Percentiles rank a stretch among this genome's conserved stretches.
Conservation (phyloP, 1,140 invertebrate species). For the Trichonephila clavata region DNA sequence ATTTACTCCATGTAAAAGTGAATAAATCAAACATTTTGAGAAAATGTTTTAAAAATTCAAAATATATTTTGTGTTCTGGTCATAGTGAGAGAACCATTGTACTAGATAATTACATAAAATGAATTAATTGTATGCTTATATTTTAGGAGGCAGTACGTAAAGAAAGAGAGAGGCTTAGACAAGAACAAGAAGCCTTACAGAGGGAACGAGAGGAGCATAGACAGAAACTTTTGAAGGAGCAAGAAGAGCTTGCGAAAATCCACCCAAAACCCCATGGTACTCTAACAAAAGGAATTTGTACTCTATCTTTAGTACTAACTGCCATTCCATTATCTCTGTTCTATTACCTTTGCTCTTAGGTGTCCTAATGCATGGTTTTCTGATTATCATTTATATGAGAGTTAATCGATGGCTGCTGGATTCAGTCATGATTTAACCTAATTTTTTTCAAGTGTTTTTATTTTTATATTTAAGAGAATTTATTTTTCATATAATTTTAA, state of each 20-base stretch:
- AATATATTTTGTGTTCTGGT: no score
- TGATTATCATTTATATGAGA: not conserved
- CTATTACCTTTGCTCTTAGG: constrained; percentile 48
- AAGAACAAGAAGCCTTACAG: constrained; percentile 78
- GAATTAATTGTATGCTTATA: no score
- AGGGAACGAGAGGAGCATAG: constrained; percentile 80
- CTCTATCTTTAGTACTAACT: constrained; percentile 61
- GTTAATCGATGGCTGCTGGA: constrained; percentile 52
- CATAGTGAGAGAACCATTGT: no score
- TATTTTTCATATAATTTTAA: not conserved
- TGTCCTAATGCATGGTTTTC: constrained; percentile 33
- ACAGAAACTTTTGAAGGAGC: constrained; percentile 78
- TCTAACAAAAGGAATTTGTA: constrained; percentile 40
- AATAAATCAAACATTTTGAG: no score
- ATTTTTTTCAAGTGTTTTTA: not conserved
- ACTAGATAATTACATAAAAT: no score
- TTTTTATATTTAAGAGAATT: not conserved
- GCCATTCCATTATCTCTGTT: constrained; percentile 67
- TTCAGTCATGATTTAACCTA: constrained; percentile 32
- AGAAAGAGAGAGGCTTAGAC: constrained; percentile 78
- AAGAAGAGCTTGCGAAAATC: constrained; percentile 62
- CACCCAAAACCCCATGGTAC: constrained; percentile 66
- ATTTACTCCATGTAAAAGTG: no score
- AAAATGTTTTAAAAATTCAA: no score
- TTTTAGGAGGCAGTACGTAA: constrained; percentile 75